These are phyloP conservation scores for Platerodrilus igneus DNA, from an alignment of 2,888 invertebrate genomes.

Conservation along the genomic window DNA sequence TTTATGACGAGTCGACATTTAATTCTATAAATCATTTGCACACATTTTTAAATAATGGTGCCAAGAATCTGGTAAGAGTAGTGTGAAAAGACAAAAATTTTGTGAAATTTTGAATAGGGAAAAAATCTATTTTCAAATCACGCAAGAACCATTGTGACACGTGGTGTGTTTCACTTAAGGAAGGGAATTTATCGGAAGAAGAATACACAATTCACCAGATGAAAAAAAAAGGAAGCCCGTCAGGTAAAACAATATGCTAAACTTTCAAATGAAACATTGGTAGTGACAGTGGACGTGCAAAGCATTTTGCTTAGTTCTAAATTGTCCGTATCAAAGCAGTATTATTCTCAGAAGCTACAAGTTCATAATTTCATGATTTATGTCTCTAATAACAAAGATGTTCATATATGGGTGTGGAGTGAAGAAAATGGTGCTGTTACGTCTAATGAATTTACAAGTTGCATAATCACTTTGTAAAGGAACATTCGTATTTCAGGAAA, in stretches of 20 bases:
- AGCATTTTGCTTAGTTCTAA: constrained; percentile 18
- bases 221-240: constrained; percentile 3
- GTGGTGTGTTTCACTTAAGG: constrained; percentile 24
- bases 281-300: constrained; percentile 17
- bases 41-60: constrained; percentile 7
- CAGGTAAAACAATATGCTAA: background rate
- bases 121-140: constrained; percentile 27
- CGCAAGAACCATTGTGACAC: constrained; percentile 26
- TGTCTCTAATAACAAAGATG: constrained; percentile 11
- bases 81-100: constrained; percentile 9
- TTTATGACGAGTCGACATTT: constrained; percentile 3
- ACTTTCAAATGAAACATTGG: constrained; percentile 16
- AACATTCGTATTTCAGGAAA: too few relatives aligned
- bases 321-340: constrained; percentile 31
- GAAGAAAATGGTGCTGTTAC: constrained; percentile 23
- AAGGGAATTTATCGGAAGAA: constrained; percentile 11
- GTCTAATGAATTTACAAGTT: constrained; percentile 23
- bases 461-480: constrained; percentile 11
- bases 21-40: background rate
- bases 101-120: constrained; percentile 16
- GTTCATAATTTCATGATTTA: constrained; percentile 29
- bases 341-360: constrained; percentile 34
- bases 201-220: background rate
- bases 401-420: constrained; percentile 58
- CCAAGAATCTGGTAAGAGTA: background rate